Evolutionary conservation across 2,888 invertebrate genomes (phyloP), one percentile per base, ranked within the genome.

Genomic region (Cyaniris semiargus): DNA sequence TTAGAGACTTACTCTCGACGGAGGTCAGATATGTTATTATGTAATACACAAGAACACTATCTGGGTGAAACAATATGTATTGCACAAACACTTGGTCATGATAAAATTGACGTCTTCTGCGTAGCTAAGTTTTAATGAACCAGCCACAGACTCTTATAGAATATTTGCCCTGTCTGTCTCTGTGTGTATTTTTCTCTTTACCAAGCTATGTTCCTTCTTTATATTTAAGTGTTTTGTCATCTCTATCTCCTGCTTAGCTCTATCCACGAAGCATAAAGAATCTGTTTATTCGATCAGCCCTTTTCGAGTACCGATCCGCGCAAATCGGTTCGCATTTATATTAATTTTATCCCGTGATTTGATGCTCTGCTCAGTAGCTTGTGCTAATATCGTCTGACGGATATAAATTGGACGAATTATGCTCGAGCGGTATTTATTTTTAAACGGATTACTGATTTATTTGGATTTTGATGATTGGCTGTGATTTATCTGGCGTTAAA

Each of bases 321-420:
- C 53, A 74, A 74, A 74, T 74, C 74, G 74, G 18, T 53, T 48
- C 72, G 74, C 34, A 70, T 76, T 76, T 76, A 76, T 75, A 70
- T 76, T 75, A 78, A 78, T 78, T 78, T 76, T 76, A 53, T 71
- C 75, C 75, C 56, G 44, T 31, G 76, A 77, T 78, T 77, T 77
- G 75, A 77, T 75, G 76, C 70, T 23, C 66, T 48, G 77, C 78
- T 79, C 78, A 79, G 66, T 71, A 76, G 77, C 70, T 77, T 79
- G 78, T 78, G 76, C 79, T 77, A 71, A 77, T 81, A 79, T 81
- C 78, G 79, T 79, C 78, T 58, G 79, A 75, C 80, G 78, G 80
- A 78, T 78, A 76, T 74, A 77, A 78, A 77, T 78, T 78, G 77
- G 27, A 21, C 48, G 70, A 58, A 76, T 74, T 78, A 78, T 74